phyloP scores from a whole-genome alignment of 2,888 invertebrate genomes.

The Junonia oenone region DNA sequence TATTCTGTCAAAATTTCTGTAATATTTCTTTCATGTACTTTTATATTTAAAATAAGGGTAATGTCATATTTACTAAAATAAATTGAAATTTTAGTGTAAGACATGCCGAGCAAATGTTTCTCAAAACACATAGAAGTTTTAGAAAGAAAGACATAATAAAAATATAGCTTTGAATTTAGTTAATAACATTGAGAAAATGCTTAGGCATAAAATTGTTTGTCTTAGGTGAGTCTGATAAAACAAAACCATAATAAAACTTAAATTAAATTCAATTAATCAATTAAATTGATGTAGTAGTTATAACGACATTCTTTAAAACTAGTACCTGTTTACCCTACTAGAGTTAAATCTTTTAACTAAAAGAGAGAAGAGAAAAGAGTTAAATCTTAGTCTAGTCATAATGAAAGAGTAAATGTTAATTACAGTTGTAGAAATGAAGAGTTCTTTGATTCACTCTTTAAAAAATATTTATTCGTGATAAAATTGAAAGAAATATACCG shows the following conservation, averaged over 20 bases:
- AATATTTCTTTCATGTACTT: slow-evolving; percentile 5
- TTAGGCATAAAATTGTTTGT: neutral
- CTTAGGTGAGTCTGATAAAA: neutral
- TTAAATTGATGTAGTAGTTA: no score
- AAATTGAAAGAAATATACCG: slow-evolving; percentile 41
- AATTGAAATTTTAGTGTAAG: neutral
- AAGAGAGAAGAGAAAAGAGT: no score
- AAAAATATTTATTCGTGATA: slow-evolving; percentile 12
- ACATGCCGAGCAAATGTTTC: neutral
- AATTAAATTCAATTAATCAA: no score
- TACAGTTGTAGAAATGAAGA: slow-evolving; percentile 16
- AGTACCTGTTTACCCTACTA: no score
- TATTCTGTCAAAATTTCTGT: slow-evolving; percentile 2
- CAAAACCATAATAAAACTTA: no score
- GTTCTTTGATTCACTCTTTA: slow-evolving; percentile 1
- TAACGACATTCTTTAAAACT: no score
- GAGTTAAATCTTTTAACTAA: no score
- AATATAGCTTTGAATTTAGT: neutral
- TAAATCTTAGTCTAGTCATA: no score
- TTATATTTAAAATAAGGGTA: neutral
- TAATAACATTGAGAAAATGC: neutral
- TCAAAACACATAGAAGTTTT: neutral
- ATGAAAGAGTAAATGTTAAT: neutral
- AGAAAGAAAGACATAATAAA: neutral
- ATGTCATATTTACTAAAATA: no score